Evolutionary conservation across 2,888 invertebrate genomes (phyloP).

Genomic region (Tenthredo livida): DNA sequence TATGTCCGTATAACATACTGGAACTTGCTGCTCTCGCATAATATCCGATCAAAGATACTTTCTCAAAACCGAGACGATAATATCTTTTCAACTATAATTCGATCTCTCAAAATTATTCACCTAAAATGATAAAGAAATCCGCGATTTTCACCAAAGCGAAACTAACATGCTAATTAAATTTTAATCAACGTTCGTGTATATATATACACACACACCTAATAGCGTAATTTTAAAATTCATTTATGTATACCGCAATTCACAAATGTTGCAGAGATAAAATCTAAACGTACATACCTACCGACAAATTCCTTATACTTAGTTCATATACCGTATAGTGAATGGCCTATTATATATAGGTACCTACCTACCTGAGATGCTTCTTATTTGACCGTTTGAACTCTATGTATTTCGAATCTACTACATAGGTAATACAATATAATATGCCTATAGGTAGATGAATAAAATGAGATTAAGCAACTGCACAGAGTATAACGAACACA

Average conservation of each 20-base stretch:
- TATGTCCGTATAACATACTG: neutral
- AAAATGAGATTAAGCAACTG: neutral
- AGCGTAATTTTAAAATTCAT: neutral
- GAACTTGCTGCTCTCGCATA: neutral
- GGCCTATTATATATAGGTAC: neutral
- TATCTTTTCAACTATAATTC: neutral
- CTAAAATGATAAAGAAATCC: no score
- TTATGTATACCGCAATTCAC: no score
- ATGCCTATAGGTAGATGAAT: neutral
- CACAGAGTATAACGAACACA: neutral
- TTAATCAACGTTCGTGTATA: neutral
- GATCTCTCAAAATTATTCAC: neutral
- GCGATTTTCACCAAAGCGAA: no score
- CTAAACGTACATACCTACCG: neutral
- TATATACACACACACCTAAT: no score
- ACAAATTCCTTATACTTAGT: neutral
- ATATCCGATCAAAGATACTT: neutral
- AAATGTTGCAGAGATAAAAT: neutral
- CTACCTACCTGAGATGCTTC: neutral
- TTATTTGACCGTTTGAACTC: constrained; percentile 22
- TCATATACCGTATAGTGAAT: neutral
- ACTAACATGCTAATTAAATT: neutral
- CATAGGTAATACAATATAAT: no score
- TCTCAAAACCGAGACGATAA: neutral
- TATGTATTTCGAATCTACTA: neutral